These are phyloP conservation scores for Phrixothrix hirtus DNA, from an alignment of 2,888 invertebrate genomes.

Conservation along the genomic window DNA sequence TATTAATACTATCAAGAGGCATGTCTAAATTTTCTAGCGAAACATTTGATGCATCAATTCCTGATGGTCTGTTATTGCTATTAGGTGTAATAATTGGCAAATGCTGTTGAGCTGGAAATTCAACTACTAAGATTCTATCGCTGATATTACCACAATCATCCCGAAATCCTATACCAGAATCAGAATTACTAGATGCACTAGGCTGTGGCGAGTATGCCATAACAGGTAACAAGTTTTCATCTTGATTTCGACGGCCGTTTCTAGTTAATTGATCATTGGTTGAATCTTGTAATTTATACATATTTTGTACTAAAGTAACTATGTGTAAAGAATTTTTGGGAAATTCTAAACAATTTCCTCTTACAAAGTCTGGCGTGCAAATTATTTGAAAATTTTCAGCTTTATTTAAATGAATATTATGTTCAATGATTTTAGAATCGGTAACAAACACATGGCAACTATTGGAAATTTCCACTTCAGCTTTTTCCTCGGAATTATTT, in stretches of 20 bases:
- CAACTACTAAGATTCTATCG: conserved; percentile 77
- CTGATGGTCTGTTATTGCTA: conserved; percentile 46
- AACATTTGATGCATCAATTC: conserved; percentile 48
- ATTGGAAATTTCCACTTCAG: conserved; percentile 70
- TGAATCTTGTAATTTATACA: conserved; percentile 67
- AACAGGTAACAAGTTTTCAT: conserved; percentile 57
- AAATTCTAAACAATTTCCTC: conserved; percentile 84
- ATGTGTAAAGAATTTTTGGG: conserved; percentile 82
- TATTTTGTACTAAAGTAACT: conserved; percentile 71
- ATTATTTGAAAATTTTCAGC: conserved; percentile 82
- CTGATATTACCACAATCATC: conserved; percentile 85
- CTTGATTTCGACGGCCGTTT: conserved; percentile 38
- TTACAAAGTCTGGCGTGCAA: conserved; percentile 79
- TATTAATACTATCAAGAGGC: conserved; percentile 37
- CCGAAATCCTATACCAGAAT: conserved; percentile 92
- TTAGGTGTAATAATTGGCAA: conserved; percentile 39
- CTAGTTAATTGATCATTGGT: conserved; percentile 42
- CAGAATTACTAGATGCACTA: conserved; percentile 90
- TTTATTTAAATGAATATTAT: conserved; percentile 76
- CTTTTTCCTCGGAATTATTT: conserved; percentile 42
- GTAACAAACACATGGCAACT: conserved; percentile 96
- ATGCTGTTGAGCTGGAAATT: conserved; percentile 63
- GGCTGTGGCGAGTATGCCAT: conserved; percentile 82
- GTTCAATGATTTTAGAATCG: conserved; percentile 83
- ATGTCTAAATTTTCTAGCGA: conserved; percentile 43